Conservation (phyloP, 2,113 vertebrate genomes). For the western clawed frog (Xenopus tropicalis) region DNA sequence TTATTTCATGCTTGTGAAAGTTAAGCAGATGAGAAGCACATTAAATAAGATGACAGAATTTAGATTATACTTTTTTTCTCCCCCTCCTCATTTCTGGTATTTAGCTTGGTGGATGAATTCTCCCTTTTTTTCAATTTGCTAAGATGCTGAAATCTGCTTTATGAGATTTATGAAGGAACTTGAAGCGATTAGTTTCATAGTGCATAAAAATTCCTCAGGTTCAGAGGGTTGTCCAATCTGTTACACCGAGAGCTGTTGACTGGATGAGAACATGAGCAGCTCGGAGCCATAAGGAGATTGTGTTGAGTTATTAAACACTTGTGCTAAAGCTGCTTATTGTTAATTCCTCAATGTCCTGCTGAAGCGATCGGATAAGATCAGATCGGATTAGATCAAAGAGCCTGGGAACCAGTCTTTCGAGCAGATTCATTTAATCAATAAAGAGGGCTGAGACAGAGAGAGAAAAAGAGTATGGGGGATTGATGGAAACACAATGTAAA, state of each 20-base stretch:
- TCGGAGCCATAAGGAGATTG: conserved; percentile 83
- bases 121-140: conserved; percentile 62
- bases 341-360: conserved; percentile 81
- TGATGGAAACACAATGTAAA: conserved; percentile 9
- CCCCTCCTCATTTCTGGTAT: conserved; percentile 41
- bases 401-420: conserved; percentile 76
- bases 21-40: conserved; percentile 68
- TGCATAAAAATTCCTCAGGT: conserved; percentile 78
- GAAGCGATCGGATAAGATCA: conserved; percentile 83
- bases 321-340: conserved; percentile 89
- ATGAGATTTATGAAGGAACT: conserved; percentile 80
- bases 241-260: conserved; percentile 65
- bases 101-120: conserved; percentile 53
- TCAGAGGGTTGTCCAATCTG: conserved; percentile 74
- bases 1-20: conserved; percentile 67
- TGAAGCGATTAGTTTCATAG: conserved; percentile 81
- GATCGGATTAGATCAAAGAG: conserved; percentile 84
- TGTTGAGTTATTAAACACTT: conserved; percentile 91
- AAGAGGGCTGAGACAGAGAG: conserved; percentile 64
- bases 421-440: conserved; percentile 88
- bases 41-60: conserved; percentile 65
- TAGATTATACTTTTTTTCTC: conserved; percentile 58
- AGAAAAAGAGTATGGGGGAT: conserved; percentile 40
- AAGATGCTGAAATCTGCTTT: conserved; percentile 78
- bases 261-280: conserved; percentile 78